Conservation (phyloP, 1,140 invertebrate genomes). For the Drosophila micromelanica region DNA sequence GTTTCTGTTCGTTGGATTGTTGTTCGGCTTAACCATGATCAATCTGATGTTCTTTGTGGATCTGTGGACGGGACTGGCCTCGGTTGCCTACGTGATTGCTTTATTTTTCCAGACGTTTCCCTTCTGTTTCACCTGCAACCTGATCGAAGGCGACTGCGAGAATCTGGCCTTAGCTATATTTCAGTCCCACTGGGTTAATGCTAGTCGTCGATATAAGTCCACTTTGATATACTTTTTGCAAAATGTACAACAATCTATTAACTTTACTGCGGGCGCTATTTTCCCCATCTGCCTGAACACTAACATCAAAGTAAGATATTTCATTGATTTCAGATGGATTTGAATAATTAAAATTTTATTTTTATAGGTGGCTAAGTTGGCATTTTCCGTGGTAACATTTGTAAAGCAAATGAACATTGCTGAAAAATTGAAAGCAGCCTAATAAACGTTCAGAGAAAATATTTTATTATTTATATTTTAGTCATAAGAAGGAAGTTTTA, state of each 20-base stretch:
- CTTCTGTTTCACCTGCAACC: slow-evolving; percentile 55
- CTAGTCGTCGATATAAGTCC: slow-evolving; percentile 35
- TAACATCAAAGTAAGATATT: slow-evolving; percentile 45
- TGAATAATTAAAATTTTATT: no score
- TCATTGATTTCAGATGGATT: neutral
- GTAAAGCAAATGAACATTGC: slow-evolving; percentile 54
- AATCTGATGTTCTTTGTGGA: slow-evolving; percentile 53
- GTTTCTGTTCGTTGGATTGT: slow-evolving; percentile 46
- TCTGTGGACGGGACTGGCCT: slow-evolving; percentile 27
- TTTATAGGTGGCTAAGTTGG: slow-evolving; percentile 51
- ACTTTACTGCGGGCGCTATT: slow-evolving; percentile 50
- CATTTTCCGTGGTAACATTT: slow-evolving; percentile 57
- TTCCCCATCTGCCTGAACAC: slow-evolving; percentile 46
- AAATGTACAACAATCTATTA: slow-evolving; percentile 32
- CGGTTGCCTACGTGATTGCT: slow-evolving; percentile 16
- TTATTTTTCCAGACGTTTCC: slow-evolving; percentile 56
- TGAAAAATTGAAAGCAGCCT: slow-evolving; percentile 23
- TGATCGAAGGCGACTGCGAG: slow-evolving; percentile 47
- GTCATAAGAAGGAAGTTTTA: neutral
- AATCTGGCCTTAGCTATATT: slow-evolving; percentile 34
- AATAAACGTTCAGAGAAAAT: neutral
- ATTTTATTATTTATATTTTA: no score
- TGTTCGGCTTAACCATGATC: slow-evolving; percentile 44
- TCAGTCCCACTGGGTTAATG: slow-evolving; percentile 44
- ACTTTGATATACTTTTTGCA: slow-evolving; percentile 43